These are phyloP conservation scores for Melospiza melodia DNA, from an alignment of 2,113 vertebrate species.

Conservation along the genomic window DNA sequence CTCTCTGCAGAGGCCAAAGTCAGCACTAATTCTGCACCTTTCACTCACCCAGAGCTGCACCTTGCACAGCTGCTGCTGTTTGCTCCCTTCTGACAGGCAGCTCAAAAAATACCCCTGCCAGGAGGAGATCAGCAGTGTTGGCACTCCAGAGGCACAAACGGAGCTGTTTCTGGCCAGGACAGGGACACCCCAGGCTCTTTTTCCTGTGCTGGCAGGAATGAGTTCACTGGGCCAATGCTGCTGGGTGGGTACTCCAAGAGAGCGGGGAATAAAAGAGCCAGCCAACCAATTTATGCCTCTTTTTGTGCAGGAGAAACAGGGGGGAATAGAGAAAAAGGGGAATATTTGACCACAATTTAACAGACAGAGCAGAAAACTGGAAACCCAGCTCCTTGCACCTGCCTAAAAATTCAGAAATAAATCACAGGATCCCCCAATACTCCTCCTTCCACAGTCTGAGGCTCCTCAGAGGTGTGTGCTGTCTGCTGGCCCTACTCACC, in stretches of 20 bases:
- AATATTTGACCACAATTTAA: neutral
- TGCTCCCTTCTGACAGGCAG: neutral
- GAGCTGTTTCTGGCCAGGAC: neutral
- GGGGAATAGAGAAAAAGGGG: fast-evolving
- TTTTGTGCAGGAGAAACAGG: neutral
- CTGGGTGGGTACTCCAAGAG: neutral
- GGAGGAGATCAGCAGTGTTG: neutral
- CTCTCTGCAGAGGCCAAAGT: neutral
- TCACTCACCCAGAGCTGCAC: neutral
- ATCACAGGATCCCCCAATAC: neutral
- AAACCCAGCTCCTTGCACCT: neutral
- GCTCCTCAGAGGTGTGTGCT: neutral
- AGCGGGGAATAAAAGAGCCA: neutral
- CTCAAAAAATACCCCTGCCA: neutral
- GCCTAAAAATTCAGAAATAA: neutral
- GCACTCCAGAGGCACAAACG: neutral
- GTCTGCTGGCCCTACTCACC: neutral
- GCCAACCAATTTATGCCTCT: neutral
- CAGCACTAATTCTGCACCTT: neutral
- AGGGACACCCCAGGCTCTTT: neutral
- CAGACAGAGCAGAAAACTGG: neutral
- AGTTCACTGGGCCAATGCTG: neutral
- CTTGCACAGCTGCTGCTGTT: neutral
- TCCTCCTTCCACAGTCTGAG: neutral
- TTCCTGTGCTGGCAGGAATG: neutral